Percentiles rank a stretch among this genome's conserved stretches.
Evolutionary conservation across 1,140 invertebrate genomes (phyloP).

Genomic region (Battus philenor): DNA sequence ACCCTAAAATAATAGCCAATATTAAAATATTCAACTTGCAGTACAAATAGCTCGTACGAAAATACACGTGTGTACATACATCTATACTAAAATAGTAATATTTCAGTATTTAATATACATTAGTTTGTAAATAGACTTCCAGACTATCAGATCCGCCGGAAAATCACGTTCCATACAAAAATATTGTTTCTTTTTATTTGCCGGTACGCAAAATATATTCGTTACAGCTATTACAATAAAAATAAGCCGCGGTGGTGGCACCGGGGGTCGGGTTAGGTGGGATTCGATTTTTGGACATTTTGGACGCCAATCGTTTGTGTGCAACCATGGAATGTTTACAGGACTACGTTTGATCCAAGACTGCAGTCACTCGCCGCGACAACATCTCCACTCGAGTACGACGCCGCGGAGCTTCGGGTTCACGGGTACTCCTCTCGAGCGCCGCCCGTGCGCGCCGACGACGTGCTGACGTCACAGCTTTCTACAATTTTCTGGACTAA

Average conservation of each 20-base stretch:
- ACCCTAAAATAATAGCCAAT: constrained; percentile 69
- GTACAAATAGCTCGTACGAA: constrained; percentile 71
- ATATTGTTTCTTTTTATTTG: constrained; percentile 42
- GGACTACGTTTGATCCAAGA: constrained; percentile 25
- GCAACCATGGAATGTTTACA: constrained; percentile 65
- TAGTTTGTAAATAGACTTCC: constrained; percentile 67
- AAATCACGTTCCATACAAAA: constrained; percentile 65
- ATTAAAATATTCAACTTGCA: constrained; percentile 67
- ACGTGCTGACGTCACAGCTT: no score
- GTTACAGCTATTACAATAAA: constrained; percentile 34
- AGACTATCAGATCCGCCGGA: constrained; percentile 41
- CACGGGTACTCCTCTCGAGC: no score
- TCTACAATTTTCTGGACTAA: no score
- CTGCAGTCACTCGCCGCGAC: no score
- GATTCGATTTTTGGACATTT: constrained; percentile 59
- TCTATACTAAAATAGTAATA: constrained; percentile 64
- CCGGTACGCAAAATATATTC: constrained; percentile 43
- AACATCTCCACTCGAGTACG: constrained; percentile 13
- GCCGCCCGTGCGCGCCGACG: no score
- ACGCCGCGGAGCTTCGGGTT: no score
- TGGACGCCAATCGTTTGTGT: constrained; percentile 53
- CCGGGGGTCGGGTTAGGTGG: constrained; percentile 51
- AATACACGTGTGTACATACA: constrained; percentile 72
- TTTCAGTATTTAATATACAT: constrained; percentile 67
- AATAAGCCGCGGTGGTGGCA: constrained; percentile 28